Conservation (phyloP, 2,888 invertebrate genomes). For the Microplitis manilae region DNA sequence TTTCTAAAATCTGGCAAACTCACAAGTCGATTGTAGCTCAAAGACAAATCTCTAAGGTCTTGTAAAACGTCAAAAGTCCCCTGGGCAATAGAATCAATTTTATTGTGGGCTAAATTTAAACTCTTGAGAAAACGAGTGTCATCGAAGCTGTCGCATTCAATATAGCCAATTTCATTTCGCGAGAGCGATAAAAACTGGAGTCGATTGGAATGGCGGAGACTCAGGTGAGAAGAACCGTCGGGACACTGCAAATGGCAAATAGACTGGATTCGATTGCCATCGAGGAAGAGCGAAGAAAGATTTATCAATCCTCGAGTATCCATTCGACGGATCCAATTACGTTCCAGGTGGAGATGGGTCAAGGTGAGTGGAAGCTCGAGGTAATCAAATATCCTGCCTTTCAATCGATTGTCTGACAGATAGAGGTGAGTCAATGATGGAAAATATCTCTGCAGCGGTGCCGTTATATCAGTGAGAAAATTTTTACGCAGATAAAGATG, state of each 20-base stretch:
- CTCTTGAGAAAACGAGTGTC: constrained; percentile 52
- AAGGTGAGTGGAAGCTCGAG: constrained; percentile 55
- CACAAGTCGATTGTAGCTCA: constrained; percentile 52
- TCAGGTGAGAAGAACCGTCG: constrained; percentile 47
- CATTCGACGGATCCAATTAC: constrained; percentile 54
- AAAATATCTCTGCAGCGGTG: constrained; percentile 53
- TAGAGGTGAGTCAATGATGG: constrained; percentile 60
- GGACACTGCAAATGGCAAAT: constrained; percentile 55
- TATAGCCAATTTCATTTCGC: constrained; percentile 52
- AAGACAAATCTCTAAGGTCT: constrained; percentile 52
- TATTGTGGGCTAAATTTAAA: constrained; percentile 57
- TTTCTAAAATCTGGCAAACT: constrained; percentile 49
- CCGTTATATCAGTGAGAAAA: constrained; percentile 49
- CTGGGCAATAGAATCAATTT: constrained; percentile 47
- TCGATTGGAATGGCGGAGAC: constrained; percentile 52
- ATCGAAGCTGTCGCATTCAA: constrained; percentile 56
- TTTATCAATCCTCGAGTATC: constrained; percentile 51
- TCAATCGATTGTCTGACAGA: constrained; percentile 58
- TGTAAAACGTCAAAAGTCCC: constrained; percentile 51
- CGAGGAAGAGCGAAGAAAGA: constrained; percentile 54
- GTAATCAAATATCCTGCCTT: constrained; percentile 50
- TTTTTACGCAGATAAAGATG: constrained; percentile 59
- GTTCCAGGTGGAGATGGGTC: constrained; percentile 58
- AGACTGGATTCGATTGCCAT: constrained; percentile 55
- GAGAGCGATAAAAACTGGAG: constrained; percentile 55